Evolutionary conservation across 2,113 vertebrate genomes (phyloP).

Genomic region (Tetraodon nigroviridis): DNA sequence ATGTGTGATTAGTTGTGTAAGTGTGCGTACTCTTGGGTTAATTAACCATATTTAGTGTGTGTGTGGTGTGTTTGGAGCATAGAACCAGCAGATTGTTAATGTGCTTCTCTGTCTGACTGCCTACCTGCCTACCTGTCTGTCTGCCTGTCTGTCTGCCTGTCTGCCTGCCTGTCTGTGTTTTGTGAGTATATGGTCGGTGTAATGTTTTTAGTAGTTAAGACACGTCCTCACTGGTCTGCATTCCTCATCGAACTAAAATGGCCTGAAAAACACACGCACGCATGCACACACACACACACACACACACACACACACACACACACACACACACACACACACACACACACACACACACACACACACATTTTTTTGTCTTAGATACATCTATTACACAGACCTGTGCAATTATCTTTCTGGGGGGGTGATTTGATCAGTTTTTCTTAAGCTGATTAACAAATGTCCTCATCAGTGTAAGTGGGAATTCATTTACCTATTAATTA

Average conservation of each 20-base stretch:
- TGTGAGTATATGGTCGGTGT: slow-evolving; percentile 5
- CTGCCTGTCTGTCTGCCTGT: no score
- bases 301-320: neutral
- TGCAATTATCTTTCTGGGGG: no score
- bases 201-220: slow-evolving; percentile 39
- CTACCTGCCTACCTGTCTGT: no score
- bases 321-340: neutral
- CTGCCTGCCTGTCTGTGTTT: slow-evolving; percentile 8
- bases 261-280: slow-evolving; percentile 20
- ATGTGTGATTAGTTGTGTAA: slow-evolving; percentile 50
- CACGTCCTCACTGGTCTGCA: slow-evolving; percentile 65
- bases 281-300: neutral
- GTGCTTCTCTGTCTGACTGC: neutral
- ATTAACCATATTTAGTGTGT: slow-evolving; percentile 20
- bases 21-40: slow-evolving; percentile 9
- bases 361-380: no score
- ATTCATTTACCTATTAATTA: no score
- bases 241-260: slow-evolving; percentile 51
- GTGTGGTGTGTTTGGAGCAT: slow-evolving; percentile 3
- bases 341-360: neutral
- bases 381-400: no score
- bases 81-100: neutral
- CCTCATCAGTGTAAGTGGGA: neutral
- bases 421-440: no score
- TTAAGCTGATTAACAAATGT: neutral